These are phyloP conservation scores for Tetraneura akinire DNA, from an alignment of 1,140 invertebrate species.

Conservation along the genomic window DNA sequence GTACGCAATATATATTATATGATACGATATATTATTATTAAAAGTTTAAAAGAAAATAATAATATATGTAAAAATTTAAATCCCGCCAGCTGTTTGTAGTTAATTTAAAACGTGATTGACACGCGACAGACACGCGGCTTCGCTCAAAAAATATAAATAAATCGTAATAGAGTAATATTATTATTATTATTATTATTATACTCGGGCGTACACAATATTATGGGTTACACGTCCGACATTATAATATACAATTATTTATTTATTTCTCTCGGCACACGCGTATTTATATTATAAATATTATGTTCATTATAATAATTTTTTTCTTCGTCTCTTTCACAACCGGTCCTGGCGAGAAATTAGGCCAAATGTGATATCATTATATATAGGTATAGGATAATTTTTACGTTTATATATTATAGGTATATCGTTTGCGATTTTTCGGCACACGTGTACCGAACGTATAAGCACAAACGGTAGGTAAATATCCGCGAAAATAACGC, in stretches of 20 bases:
- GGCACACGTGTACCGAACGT: background rate
- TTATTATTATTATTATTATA: too few species aligned
- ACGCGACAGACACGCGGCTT: too few species aligned
- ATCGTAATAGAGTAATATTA: background rate
- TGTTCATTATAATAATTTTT: slow-evolving; percentile 7
- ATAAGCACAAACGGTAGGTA: too few species aligned
- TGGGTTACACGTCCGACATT: background rate
- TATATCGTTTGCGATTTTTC: slow-evolving; percentile 2
- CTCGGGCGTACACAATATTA: background rate
- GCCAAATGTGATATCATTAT: slow-evolving; percentile 9
- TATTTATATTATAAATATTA: background rate
- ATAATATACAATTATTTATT: background rate
- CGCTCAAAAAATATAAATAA: background rate
- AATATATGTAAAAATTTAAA: background rate
- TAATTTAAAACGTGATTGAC: slow-evolving; percentile 36
- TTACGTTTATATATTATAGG: too few species aligned
- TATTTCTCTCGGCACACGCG: background rate
- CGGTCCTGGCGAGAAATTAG: slow-evolving; percentile 7
- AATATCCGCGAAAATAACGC: background rate
- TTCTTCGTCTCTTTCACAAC: slow-evolving; percentile 20
- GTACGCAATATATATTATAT: background rate
- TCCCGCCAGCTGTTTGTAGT: background rate
- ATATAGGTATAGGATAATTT: too few species aligned
- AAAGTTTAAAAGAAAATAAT: background rate
- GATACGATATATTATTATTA: background rate